Evolutionary conservation across 1,140 invertebrate genomes (phyloP), one percentile per base, ranked within the genome.

Genomic region (Asobara japonica): DNA sequence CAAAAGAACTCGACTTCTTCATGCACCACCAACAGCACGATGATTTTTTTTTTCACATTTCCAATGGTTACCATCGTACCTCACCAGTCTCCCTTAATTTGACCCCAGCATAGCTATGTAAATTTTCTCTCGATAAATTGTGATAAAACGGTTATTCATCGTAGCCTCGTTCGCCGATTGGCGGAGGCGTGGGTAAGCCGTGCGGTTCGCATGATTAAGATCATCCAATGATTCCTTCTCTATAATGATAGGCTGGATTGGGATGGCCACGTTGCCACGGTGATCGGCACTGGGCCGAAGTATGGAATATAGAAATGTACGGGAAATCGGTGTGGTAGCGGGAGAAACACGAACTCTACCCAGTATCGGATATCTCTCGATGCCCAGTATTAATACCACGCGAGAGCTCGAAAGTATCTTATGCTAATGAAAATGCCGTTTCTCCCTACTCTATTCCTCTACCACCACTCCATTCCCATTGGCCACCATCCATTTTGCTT

Each of bases 151-250:
- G 84, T 85, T 86, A 30, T 30, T 7, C 10, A 62, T 84, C 81
- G 81, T 81, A 83, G 83, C 79, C 78, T 74, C 79, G 74, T 75
- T 69, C 77, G 77, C 6, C 80, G 82, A 87, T 87, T 87, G 86
- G 86, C 74, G 80, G 82, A 80, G 74, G 76, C 79, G 75, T 75
- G 80, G 79, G 80, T 83, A 83, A 81, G 82, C 80, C 80, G 84
- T 86, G 82, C 82, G 83, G 80, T 84, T 86, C 83, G 84, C 84
- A 87, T 87, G 84, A 87, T 87, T 87, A 87, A 87, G 85, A 87
- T 86, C 85, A 87, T 87, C 86, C 86, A 87, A 87, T 87, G 86
- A 87, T 87, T 87, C 82, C 86, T 87, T 87, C 86, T 87, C 84
- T 87, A 87, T 87, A 87, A 87, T 87, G 86, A 87, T 86, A 87